A percentile compares a stretch with the other conserved stretches of the same genome.
phyloP scores from a whole-genome alignment of 2,888 invertebrate genomes.

The Cantharis rustica region DNA sequence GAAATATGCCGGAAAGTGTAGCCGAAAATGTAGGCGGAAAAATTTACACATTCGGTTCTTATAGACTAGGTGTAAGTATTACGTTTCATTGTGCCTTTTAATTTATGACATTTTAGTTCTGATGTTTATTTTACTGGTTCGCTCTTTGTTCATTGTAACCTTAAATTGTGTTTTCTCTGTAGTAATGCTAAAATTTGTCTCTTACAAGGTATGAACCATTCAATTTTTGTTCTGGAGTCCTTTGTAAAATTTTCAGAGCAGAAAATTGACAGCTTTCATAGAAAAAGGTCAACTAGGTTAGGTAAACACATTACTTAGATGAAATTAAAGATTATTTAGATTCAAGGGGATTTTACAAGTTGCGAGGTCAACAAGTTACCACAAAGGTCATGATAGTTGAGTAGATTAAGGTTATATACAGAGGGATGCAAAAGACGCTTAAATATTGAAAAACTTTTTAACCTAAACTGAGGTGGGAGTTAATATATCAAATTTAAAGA shows the following conservation, averaged over 20 bases:
- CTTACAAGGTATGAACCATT: not conserved
- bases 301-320: not conserved
- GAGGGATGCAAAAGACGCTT: not conserved
- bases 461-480: not conserved
- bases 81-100: not conserved
- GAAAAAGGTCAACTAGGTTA: not conserved
- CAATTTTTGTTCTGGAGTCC: not conserved
- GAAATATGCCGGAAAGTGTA: slow-evolving; percentile 90
- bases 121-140: not conserved
- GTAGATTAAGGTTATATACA: not conserved
- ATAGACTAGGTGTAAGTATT: slow-evolving; percentile 78
- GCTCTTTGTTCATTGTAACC: not conserved
- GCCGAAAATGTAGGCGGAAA: slow-evolving; percentile 95
- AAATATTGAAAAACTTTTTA: not conserved
- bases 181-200: not conserved
- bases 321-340: not conserved
- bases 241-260: not conserved
- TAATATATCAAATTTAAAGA: no score
- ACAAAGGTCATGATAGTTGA: not conserved
- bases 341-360: not conserved
- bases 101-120: not conserved
- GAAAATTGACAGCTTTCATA: not conserved
- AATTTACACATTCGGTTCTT: slow-evolving; percentile 99
- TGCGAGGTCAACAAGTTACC: not conserved
- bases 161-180: not conserved